Percentiles rank a stretch among this genome's conserved stretches.
Evolutionary conservation across 2,888 invertebrate species (phyloP).

Genomic region (Griposia aprilina): DNA sequence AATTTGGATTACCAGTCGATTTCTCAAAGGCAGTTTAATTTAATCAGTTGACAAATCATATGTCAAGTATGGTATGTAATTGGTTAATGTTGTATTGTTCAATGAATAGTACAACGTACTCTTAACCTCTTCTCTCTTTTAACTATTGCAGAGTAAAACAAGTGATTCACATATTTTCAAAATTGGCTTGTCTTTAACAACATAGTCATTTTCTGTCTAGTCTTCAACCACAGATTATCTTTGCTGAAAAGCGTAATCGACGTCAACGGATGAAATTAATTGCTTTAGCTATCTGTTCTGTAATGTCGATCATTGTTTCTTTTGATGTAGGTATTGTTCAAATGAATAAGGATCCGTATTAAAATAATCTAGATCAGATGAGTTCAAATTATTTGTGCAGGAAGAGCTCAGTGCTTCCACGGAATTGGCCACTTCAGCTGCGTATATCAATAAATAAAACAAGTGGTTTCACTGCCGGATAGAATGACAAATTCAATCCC

Average conservation of each 20-base stretch:
- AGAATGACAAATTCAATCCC: slow-evolving; percentile 65
- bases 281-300: not conserved
- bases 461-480: slow-evolving; percentile 65
- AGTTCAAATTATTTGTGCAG: slow-evolving; percentile 35
- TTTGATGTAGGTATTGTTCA: not conserved
- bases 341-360: not conserved
- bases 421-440: slow-evolving; percentile 51
- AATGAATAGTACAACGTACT: not conserved
- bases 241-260: not conserved
- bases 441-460: slow-evolving; percentile 61
- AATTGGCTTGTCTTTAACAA: not conserved
- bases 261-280: not conserved
- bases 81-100: not conserved
- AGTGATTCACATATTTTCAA: not conserved
- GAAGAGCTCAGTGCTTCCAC: slow-evolving; percentile 51
- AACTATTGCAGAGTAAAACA: not conserved
- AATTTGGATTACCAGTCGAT: too few relatives aligned
- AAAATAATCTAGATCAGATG: slow-evolving; percentile 8
- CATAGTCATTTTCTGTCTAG: not conserved
- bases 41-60: not conserved
- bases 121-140: not conserved
- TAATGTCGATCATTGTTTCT: not conserved
- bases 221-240: not conserved
- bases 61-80: not conserved
- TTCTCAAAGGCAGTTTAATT: not conserved